Base-by-base conservation (phyloP, 2,797 vertebrate genomes). In the Sardinella longiceps region DNA sequence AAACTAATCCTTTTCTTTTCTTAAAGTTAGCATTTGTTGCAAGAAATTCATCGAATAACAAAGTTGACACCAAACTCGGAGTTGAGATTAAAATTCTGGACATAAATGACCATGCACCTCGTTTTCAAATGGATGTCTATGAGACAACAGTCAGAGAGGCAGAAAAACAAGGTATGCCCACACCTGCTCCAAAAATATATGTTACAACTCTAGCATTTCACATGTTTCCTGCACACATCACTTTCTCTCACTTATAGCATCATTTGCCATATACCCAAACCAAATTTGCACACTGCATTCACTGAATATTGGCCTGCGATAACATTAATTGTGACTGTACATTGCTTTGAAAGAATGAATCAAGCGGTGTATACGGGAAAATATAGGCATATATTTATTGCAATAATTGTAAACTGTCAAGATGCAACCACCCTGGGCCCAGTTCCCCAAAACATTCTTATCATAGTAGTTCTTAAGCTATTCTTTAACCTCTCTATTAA, bases 71-170 rank as follows among this genome's bases (percentile, higher is more conserved):
- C 39, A 88, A 58, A 56, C 89, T 95, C 70, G 92, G 92, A 18
- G 45, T 95, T 84, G 89, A 93, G 77, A 89, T 95, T 63, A 15
- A 48, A 45, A 91, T 95, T 81, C 6, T 50, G 39, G 95, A 95
- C 90, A 93, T 95, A 85, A 95, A 95, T 14, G 95, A 95, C 90
- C 95, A 95, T 88, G 90, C 93, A 4, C 94, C 94, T 0, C 28
- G 12, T 28, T 95, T 95, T 84, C 56, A 45, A 28, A 88, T 0
- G 0, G 58, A 85, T 74, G 37, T 89, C n/a, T 94, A 92, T 88
- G 84, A 93, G 58, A 25, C 92, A 60, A 87, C 12, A 0, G 43
- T 91, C 11, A n/a, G 81, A 18, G 93, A 95, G 83, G 82, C 87
- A 50, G 6, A 2, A 0, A 0, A 30, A 43, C 94, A 95, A 93